These are phyloP conservation scores for Camponotus floridanus DNA, from an alignment of 1,140 invertebrate species.

Conservation along the genomic window DNA sequence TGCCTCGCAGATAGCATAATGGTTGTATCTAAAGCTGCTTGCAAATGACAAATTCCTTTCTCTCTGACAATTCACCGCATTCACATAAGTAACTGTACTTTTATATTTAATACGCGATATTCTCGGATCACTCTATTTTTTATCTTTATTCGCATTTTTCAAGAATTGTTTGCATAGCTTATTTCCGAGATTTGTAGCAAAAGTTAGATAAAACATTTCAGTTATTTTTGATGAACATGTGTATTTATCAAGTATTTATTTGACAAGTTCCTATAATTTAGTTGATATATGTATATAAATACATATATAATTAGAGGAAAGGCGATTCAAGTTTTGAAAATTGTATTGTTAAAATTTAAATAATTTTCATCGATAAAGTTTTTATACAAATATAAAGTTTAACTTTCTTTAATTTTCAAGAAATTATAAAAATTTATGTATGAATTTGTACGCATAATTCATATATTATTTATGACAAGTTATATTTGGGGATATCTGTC, in stretches of 20 bases:
- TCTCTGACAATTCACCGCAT: neutral
- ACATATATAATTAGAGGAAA: neutral
- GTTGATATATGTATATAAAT: too few relatives aligned
- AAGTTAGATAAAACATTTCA: neutral
- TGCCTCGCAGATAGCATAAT: slow-evolving; percentile 61
- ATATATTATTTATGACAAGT: neutral
- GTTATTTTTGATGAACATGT: slow-evolving; percentile 2
- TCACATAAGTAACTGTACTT: neutral
- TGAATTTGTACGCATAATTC: neutral
- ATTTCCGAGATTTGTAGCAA: neutral
- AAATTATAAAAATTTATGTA: neutral
- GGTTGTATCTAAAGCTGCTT: slow-evolving; percentile 56
- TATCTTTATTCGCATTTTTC: neutral
- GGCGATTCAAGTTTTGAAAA: neutral
- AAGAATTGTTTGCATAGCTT: neutral
- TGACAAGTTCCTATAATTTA: neutral
- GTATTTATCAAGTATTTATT: neutral
- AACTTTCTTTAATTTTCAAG: too few relatives aligned
- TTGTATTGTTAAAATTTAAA: neutral
- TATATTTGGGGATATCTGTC: neutral
- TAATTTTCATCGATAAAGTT: neutral
- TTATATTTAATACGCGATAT: neutral
- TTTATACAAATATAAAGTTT: neutral
- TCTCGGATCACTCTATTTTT: neutral
- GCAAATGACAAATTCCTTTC: slow-evolving; percentile 72